Conservation (phyloP, 2,113 vertebrate genomes). For the Sorex fumeus region DNA sequence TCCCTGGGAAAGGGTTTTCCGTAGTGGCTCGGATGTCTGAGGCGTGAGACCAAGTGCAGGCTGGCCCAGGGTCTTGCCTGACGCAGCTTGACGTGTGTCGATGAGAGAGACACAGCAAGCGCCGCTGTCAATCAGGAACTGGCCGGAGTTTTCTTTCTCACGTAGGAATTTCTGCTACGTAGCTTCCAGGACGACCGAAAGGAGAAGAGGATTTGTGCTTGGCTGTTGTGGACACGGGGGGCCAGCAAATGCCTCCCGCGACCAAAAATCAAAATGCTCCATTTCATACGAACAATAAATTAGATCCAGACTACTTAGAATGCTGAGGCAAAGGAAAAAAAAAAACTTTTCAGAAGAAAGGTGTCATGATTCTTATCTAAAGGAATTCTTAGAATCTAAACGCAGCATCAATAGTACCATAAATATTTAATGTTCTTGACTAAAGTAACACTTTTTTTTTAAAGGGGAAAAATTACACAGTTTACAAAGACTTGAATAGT, state of each 20-base stretch:
- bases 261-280: conserved; percentile 20
- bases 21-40: conserved; percentile 31
- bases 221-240: neutral
- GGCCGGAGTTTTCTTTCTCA: neutral
- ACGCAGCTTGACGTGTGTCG: conserved; percentile 47
- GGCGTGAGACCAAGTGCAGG: conserved; percentile 60
- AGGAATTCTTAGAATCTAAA: conserved; percentile 67
- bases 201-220: conserved; percentile 67
- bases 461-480: conserved; percentile 22
- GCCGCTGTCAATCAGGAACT: conserved; percentile 1
- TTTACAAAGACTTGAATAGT: conserved; percentile 46
- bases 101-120: conserved; percentile 59
- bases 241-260: neutral
- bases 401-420: conserved; percentile 69
- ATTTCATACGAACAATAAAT: conserved; percentile 51
- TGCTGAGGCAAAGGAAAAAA: conserved; percentile 17
- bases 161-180: neutral
- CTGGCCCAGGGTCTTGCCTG: conserved; percentile 26
- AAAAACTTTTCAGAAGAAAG: conserved; percentile 64
- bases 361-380: conserved; percentile 57
- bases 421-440: conserved; percentile 72
- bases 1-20: neutral
- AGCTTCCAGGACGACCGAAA: neutral
- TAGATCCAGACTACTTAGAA: conserved; percentile 51
- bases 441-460: conserved; percentile 67